A percentile compares a stretch with the other conserved stretches of the same genome.
phyloP scores from a whole-genome alignment of 2,888 invertebrate genomes.

The Oithona nana region DNA sequence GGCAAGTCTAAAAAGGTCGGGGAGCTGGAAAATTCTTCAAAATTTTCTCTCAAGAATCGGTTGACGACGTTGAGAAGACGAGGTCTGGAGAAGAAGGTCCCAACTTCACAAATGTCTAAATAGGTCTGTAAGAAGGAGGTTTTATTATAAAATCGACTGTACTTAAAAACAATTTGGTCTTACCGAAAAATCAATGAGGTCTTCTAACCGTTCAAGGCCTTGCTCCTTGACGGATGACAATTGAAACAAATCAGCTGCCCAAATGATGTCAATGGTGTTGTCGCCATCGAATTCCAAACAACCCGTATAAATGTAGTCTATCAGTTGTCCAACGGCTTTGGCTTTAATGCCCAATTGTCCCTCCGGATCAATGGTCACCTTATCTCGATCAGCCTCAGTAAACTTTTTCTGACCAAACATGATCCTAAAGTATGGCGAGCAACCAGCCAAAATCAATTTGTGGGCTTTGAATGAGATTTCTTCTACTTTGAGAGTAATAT shows the following conservation, averaged over 20 bases:
- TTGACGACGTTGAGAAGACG: neutral
- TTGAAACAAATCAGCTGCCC: neutral
- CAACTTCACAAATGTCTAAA: neutral
- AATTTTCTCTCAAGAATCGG: neutral
- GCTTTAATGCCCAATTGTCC: constrained; percentile 5
- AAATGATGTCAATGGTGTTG: neutral
- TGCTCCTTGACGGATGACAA: neutral
- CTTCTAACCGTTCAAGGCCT: neutral
- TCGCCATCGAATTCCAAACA: neutral
- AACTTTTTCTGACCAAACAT: neutral
- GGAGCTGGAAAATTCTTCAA: neutral
- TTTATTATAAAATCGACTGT: neutral
- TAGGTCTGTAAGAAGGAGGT: neutral
- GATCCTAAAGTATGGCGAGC: neutral
- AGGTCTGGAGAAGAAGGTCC: neutral
- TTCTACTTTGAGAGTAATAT: neutral
- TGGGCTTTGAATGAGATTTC: neutral
- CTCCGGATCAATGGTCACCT: neutral
- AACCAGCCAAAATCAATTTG: neutral
- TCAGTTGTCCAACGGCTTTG: neutral
- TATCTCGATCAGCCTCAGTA: neutral
- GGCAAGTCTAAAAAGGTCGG: neutral
- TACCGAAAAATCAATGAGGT: neutral
- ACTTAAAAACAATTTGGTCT: neutral
- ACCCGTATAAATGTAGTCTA: neutral